Conservation (phyloP, 2,888 invertebrate species). For the Oscheius onirici region DNA sequence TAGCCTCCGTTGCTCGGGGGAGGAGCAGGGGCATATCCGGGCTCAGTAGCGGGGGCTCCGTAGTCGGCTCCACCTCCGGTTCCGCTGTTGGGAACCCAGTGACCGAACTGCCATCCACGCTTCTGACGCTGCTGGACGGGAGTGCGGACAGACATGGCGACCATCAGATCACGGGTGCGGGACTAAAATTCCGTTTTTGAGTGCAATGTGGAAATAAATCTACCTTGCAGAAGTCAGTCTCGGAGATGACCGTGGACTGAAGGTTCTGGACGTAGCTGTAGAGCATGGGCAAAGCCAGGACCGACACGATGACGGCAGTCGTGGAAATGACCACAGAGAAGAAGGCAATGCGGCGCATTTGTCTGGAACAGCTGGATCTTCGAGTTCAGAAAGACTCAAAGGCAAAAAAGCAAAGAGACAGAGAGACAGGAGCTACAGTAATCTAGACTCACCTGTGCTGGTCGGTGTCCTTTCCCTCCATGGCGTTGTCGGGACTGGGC, state of each 20-base stretch:
- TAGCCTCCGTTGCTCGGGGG: conserved; percentile 49
- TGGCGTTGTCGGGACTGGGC: conserved; percentile 12
- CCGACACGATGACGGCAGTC: conserved; percentile 48
- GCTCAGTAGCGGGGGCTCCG: conserved; percentile 59
- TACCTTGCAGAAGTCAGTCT: conserved; percentile 57
- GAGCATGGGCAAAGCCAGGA: conserved; percentile 56
- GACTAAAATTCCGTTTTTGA: conserved; percentile 35
- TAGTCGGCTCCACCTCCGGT: conserved; percentile 61
- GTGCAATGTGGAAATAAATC: not conserved
- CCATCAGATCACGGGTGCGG: conserved; percentile 67
- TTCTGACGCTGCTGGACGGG: conserved; percentile 42
- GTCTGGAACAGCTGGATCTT: conserved; percentile 33
- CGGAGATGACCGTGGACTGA: conserved; percentile 50
- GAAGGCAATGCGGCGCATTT: conserved; percentile 54
- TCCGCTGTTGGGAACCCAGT: conserved; percentile 62
- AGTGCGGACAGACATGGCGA: conserved; percentile 57
- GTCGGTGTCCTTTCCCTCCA: conserved; percentile 35
- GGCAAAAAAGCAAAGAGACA: not conserved
- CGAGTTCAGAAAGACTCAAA: not conserved
- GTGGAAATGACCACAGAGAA: conserved; percentile 53
- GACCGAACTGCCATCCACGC: conserved; percentile 61
- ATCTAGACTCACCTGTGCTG: conserved; percentile 30
- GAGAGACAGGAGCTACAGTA: not conserved
- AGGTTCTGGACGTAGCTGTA: conserved; percentile 55
- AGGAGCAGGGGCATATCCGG: conserved; percentile 39